A percentile compares a stretch with the other conserved stretches of the same genome.
These are phyloP conservation scores for Mamestra brassicae DNA, from an alignment of 2,888 invertebrate species.

Conservation along the genomic window DNA sequence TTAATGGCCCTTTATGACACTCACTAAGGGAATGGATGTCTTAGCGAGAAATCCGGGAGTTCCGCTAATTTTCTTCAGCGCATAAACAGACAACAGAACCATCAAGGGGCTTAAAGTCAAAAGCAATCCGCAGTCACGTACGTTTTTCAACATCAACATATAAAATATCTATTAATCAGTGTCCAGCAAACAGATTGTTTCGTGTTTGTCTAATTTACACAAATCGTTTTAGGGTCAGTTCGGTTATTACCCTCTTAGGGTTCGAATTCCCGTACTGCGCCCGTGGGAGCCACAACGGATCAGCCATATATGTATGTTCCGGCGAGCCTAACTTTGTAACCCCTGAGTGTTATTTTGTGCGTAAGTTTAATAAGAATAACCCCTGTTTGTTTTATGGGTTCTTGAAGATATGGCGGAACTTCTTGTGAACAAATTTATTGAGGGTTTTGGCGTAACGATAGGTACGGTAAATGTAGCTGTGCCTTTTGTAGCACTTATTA, in stretches of 20 bases:
- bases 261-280: slow-evolving; percentile 39
- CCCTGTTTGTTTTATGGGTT: slow-evolving; percentile 48
- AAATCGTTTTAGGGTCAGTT: slow-evolving; percentile 65
- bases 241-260: slow-evolving; percentile 50
- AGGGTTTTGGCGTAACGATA: neutral
- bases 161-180: slow-evolving; percentile 53
- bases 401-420: slow-evolving; percentile 22
- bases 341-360: slow-evolving; percentile 44
- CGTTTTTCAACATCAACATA: slow-evolving; percentile 5
- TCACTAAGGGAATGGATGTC: slow-evolving; percentile 10
- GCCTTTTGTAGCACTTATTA: neutral
- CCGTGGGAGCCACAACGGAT: slow-evolving; percentile 57
- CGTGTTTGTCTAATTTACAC: slow-evolving; percentile 64
- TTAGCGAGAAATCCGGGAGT: slow-evolving; percentile 1
- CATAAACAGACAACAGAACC: neutral
- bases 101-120: neutral
- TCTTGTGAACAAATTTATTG: slow-evolving; percentile 4
- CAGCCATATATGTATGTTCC: slow-evolving; percentile 56
- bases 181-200: slow-evolving; percentile 43
- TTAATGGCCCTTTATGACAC: slow-evolving; percentile 47
- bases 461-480: neutral
- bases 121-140: neutral
- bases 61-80: neutral
- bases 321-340: slow-evolving; percentile 45
- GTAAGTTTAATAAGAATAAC: slow-evolving; percentile 49